Percentiles rank a stretch among this genome's conserved stretches.
Evolutionary conservation across 2,888 invertebrate genomes (phyloP).

Genomic region (Ophonus ardosiacus): DNA sequence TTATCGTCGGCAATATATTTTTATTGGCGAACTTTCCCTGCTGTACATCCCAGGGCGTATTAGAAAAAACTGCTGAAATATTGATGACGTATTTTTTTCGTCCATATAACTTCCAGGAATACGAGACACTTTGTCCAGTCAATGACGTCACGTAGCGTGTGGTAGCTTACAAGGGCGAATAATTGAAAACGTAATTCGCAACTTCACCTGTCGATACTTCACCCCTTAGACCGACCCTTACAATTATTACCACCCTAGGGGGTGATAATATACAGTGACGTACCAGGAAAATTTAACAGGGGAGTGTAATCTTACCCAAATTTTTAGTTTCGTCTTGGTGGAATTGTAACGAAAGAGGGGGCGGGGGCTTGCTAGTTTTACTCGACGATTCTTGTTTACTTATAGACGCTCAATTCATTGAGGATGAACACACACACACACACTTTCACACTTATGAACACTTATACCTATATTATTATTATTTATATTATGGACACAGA

Average conservation of each 20-base stretch:
- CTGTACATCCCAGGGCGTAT: not conserved
- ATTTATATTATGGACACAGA: no score
- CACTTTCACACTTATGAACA: no score
- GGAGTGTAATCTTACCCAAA: no score
- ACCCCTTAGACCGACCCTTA: not conserved
- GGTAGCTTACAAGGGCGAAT: conserved; percentile 15
- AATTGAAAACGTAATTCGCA: conserved; percentile 42
- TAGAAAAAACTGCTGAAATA: conserved; percentile 19
- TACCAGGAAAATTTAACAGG: not conserved
- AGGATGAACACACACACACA: no score
- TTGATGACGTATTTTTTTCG: conserved; percentile 9
- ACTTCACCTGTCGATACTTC: conserved; percentile 28
- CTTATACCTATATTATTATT: no score
- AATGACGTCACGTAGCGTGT: conserved; percentile 1
- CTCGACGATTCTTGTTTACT: no score
- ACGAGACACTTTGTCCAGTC: no score
- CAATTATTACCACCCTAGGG: not conserved
- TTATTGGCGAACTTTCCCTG: not conserved
- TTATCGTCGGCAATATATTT: no score
- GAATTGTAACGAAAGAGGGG: no score
- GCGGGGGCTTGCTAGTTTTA: no score
- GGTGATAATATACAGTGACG: not conserved
- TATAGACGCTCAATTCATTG: no score
- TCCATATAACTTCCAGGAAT: not conserved
- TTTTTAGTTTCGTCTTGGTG: no score